Evolutionary conservation across 2,113 vertebrate species (phyloP).

Genomic region (Caretta caretta): DNA sequence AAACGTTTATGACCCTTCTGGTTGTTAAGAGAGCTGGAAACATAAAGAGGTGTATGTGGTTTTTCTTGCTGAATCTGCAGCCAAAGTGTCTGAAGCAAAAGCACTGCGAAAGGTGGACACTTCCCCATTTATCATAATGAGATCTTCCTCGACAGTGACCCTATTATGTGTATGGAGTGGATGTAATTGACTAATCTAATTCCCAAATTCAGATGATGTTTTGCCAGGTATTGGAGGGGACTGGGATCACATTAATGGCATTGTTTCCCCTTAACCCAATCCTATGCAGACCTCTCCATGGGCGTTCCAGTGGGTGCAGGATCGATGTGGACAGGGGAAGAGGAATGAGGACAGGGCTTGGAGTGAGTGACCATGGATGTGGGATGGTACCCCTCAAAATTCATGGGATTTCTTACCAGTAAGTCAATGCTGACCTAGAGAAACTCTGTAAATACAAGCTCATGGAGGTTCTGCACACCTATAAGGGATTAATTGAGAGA

Average conservation of each 20-base stretch:
- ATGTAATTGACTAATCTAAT: neutral
- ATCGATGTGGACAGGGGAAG: neutral
- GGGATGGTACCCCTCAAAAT: neutral
- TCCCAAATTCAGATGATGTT: neutral
- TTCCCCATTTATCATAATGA: neutral
- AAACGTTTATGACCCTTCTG: neutral
- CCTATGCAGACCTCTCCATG: neutral
- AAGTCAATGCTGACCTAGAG: neutral
- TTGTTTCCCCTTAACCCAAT: neutral
- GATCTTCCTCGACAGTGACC: neutral
- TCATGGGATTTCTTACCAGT: neutral
- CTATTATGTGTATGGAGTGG: neutral
- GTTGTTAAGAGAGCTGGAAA: neutral
- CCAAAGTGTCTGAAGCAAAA: neutral
- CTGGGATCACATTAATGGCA: neutral
- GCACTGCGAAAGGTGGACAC: neutral
- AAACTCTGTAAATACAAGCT: neutral
- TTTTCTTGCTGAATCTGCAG: neutral
- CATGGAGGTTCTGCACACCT: neutral
- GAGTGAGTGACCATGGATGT: fast-evolving
- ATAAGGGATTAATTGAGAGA: neutral
- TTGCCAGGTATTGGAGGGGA: neutral
- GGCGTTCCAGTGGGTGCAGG: neutral
- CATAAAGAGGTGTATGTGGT: neutral
- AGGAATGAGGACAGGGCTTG: neutral